These are phyloP conservation scores for Dicentrarchus labrax DNA, from an alignment of 2,113 vertebrate genomes.

Conservation along the genomic window DNA sequence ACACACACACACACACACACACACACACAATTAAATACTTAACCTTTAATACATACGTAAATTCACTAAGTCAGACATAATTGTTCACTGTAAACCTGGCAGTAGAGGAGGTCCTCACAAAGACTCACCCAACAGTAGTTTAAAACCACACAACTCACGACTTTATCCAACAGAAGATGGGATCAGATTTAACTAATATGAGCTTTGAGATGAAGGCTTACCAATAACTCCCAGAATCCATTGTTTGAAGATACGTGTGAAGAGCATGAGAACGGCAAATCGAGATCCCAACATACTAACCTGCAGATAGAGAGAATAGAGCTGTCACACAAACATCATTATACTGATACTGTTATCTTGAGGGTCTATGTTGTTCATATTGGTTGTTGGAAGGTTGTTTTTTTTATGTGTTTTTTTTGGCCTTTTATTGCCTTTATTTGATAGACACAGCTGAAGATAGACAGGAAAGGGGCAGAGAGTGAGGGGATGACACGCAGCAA, in stretches of 20 bases:
- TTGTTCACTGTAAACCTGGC: background rate
- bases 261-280: conserved; percentile 86
- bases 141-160: background rate
- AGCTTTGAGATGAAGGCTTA: conserved; percentile 66
- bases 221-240: conserved; percentile 89
- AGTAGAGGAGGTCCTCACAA: background rate
- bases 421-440: too few species aligned
- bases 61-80: background rate
- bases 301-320: conserved; percentile 59
- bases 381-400: background rate
- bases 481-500: too few species aligned
- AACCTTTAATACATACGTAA: background rate
- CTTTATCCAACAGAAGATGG: background rate
- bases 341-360: background rate
- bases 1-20: conserved; percentile 5
- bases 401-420: too few species aligned
- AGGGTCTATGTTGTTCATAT: background rate
- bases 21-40: background rate
- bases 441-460: too few species aligned
- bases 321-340: background rate
- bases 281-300: conserved; percentile 88
- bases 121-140: background rate
- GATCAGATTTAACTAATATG: background rate
- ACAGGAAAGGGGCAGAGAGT: too few species aligned
- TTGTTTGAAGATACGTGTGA: conserved; percentile 85